Base-by-base conservation (phyloP, 2,888 invertebrate species). In the Malthinus flaveolus region DNA sequence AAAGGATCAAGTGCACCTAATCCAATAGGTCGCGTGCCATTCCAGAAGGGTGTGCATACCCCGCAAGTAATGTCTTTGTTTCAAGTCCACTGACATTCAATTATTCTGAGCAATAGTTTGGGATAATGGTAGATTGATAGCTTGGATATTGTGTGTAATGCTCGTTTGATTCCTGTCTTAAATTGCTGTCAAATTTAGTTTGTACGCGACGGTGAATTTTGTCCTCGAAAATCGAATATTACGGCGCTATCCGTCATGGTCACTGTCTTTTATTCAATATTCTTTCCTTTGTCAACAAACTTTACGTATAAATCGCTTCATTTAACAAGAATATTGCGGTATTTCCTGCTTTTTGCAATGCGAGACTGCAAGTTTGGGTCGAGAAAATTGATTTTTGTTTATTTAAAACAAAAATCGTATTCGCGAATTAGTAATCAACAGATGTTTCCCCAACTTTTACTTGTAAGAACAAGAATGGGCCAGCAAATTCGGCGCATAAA, bases 41-140 rank as follows among this genome's bases (percentile, higher is more conserved):
- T 60, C 66, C 61, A 59, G 70, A 67, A 71, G 73, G 75, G 73
- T 71, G 73, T 67, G 70, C 75, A 73, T 65, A 66, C 68, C 68
- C 73, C 75, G 76, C 71, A 68, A 76, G 71, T 78, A 78, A 79
- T 76, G 72, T 77, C 78, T 78, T 78, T 78, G 78, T 79, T 78
- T 78, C 78, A 75, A 78, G 73, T 76, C 72, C 75, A 76, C 72
- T 74, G 76, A 71, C 76, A 78, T 79, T 79, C 79, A 79, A 79
- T 79, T 79, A 79, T 78, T 77, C 75, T 74, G 74, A 70, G 78
- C 77, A 77, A 76, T 77, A 75, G 77, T 69, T 72, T 73, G 75
- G 68, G 68, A 78, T 78, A 77, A 78, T 77, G 58, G 70, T 67
- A 71, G 72, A 78, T 76, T 77, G 77, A 77, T 77, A 68, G 61